phyloP scores from a whole-genome alignment of 2,113 vertebrate species.

The Plotosus lineatus region DNA sequence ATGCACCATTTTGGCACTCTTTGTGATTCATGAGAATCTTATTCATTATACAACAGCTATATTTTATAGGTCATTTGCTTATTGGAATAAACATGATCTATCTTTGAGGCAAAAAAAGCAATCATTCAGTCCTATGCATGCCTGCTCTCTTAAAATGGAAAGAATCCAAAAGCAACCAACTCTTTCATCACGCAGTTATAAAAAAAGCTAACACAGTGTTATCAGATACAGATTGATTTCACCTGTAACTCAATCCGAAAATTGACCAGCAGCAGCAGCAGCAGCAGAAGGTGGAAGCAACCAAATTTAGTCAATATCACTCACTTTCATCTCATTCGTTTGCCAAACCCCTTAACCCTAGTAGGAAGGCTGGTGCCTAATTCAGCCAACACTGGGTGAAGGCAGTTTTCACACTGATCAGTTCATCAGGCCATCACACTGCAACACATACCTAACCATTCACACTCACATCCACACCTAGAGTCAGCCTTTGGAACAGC shows the following conservation, averaged over 20 bases:
- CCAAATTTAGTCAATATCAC: neutral
- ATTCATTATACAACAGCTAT: slow-evolving; percentile 19
- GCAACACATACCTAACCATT: no score
- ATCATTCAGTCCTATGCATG: neutral
- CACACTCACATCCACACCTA: no score
- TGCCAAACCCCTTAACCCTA: no score
- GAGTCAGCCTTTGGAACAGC: no score
- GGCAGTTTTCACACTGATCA: no score
- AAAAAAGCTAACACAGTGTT: neutral
- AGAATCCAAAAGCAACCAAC: neutral
- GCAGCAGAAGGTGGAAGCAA: neutral
- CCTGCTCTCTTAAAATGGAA: neutral
- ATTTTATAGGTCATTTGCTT: slow-evolving; percentile 25
- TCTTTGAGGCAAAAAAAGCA: neutral
- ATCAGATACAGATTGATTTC: neutral
- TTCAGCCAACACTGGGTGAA: no score
- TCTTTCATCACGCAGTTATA: neutral
- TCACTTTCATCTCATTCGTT: no score
- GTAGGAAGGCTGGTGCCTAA: no score
- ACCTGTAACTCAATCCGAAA: neutral
- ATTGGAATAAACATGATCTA: slow-evolving; percentile 33
- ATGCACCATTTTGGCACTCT: slow-evolving; percentile 35
- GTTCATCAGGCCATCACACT: no score
- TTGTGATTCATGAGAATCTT: slow-evolving; percentile 32
- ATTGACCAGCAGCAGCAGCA: neutral